Base-by-base conservation (phyloP, 1,140 invertebrate species). In the Gonioctena quinquepunctata region DNA sequence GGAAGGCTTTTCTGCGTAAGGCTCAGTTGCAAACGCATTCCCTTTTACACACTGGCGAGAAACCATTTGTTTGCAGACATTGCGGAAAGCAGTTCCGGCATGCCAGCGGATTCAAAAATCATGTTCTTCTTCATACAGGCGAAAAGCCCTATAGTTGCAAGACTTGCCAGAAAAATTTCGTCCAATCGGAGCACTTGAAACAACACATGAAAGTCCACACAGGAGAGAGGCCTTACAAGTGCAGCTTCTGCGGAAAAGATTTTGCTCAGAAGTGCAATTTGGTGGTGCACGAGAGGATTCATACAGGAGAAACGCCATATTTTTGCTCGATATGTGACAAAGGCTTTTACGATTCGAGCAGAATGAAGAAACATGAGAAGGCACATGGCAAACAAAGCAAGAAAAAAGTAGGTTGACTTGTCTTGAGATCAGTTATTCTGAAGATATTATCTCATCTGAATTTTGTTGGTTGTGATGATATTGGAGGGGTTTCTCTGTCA, bases 211-310 rank as follows among this genome's bases (percentile, higher is more conserved):
- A 48, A 6, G 33, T 66, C 13, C 63, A 66, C 21, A 66, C 63
- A 19, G 63, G 63, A 3, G 63, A 66, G 50, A 52, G 48, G n/a
- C 63, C 63, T 13, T 54, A 66, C 25, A 21, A 50, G 7, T 66
- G 63, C 21, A 54, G 22, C 2, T 54, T 22, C 23, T 66, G 63
- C 50, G 63, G 49, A 13, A 64, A 49, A 26, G 16, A 19, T 48
- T 64, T 64, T 50, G 22, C 33, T 16, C 61, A 64, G 11, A 64
- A 49, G 18, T 19, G 18, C 22, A 54, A 63, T 54, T 69, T 69
- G 16, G 33, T 71, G 70, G 69, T 68, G 23, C 73, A 74, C 56
- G 61, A 69, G 22, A 66, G 73, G 50, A 69, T 70, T 13, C 91
- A 92, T 72, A 66, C 27, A 27, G 42, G 42, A 6, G 11, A 66